Base-by-base conservation (phyloP, 2,888 invertebrate genomes). In the Drosophila nr. fundita region DNA sequence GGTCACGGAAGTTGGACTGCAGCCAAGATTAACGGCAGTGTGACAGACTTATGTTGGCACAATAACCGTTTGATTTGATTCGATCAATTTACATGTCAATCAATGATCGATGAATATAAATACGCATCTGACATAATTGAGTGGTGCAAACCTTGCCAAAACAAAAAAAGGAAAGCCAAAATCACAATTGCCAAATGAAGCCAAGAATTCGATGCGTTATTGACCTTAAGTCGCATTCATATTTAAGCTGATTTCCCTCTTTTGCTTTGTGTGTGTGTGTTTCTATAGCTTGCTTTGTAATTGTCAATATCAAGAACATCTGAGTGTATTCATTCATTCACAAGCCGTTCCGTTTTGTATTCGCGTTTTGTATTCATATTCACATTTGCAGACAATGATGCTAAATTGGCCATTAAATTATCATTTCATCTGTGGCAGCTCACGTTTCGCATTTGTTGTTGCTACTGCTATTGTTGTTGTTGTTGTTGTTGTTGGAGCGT, bases 361-460 rank as follows among this genome's bases (percentile, higher is more conserved):
- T 45, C 61, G 52, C 55, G 24, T 36, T 53, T 68, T 49, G 30
- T 63, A 72, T 83, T 67, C 77, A 67, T 61, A 72, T 77, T 70
- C 77, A 70, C 52, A 69, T 69, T 58, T 79, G 70, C 72, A 68
- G 66, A 81, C 82, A 82, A 90, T 82, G 87, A 60, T 49, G 60
- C 76, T 71, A 76, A 88, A 80, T 86, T 86, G 81, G 75, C 80
- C 61, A 84, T 90, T 90, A 84, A 89, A 87, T 73, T 73, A 90
- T 80, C 76, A 75, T 85, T 90, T 90, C 70, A 75, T 65, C 65
- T 71, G 67, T 74, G 67, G 65, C 69, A 60, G 62, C 63, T 71
- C 75, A 72, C 79, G 66, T 70, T 73, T 67, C 48, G 38, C 30
- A 7, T 54, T 36, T 57, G 18, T 55, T 53, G 32, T 61, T 58